Base-by-base conservation (phyloP, 2,113 vertebrate species). In the Galbula dea region DNA sequence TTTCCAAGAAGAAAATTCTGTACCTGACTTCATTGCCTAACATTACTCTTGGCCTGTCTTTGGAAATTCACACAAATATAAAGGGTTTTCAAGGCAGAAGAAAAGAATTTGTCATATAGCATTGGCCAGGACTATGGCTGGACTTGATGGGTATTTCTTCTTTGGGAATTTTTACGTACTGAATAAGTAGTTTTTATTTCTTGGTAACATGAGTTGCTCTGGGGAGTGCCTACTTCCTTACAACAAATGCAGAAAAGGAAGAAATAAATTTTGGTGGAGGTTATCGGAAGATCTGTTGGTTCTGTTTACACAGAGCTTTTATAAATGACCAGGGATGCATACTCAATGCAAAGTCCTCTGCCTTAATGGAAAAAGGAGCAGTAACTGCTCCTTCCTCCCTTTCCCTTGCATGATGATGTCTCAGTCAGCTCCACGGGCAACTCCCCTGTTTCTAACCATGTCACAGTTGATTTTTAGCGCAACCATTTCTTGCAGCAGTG, bases 371-470 rank as follows among this genome's bases (percentile, higher is more conserved):
- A 67, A 81, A 77, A 76, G 12, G 51, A 83, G 15, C 0, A 2
- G 39, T 0, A 3, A 63, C 43, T 74, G 17, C 30, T 71, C 27
- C n/a, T 78, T 88, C 15, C 37, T 83, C 16, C 26, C 30, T 16
- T 46, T 0, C 7, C 16, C 22, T 46, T 83, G 26, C 29, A 43
- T 0, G 3, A 18, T 58, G 57, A 63, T 0, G 4, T 6, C 36
- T 85, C 46, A 68, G n/a, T 16, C 69, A 75, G 30, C 45, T 87
- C 54, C 5, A 11, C 21, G 29, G 66, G 13, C 17, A 85, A 9
- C n/a, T 85, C 16, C 45, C 15, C 15, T 57, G 23, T 66, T 91
- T 75, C 66, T 65, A 87, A 87, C 65, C 71, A 49, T 45, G 26
- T 72, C 67, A 74, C 41, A 89, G 87, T 7, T 67, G 45, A 85